Percentiles rank a stretch among this genome's conserved stretches.
phyloP scores from a whole-genome alignment of 2,113 vertebrate genomes.

The Centropristis striata region DNA sequence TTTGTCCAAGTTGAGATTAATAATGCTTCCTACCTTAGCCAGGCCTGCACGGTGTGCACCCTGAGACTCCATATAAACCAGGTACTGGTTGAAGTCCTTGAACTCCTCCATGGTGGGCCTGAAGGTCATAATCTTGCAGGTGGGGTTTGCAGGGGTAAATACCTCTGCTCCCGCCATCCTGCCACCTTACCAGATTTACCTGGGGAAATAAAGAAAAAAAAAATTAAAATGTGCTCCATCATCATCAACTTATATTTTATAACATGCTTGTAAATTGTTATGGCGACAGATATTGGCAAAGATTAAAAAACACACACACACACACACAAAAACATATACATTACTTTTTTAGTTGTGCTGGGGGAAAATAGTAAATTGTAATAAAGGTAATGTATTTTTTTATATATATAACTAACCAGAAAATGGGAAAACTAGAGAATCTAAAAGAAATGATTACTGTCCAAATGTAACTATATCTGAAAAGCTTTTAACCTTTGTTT shows the following conservation, averaged over 20 bases:
- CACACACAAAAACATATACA: too few species aligned
- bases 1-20: neutral
- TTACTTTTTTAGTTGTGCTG: neutral
- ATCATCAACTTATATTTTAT: neutral
- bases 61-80: conserved; percentile 95
- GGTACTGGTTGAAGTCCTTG: conserved; percentile 93
- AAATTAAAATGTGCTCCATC: neutral
- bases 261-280: neutral
- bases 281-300: neutral
- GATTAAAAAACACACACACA: neutral
- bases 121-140: conserved; percentile 99
- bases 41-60: conserved; percentile 96
- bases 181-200: conserved; percentile 66
- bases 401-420: neutral
- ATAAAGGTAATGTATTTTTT: neutral
- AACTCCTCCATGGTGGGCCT: conserved; percentile 95
- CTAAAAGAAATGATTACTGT: neutral
- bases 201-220: conserved; percentile 6
- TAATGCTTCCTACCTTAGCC: conserved; percentile 89
- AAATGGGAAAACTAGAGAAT: neutral
- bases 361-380: neutral
- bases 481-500: neutral
- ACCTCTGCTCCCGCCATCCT: conserved; percentile 89
- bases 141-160: conserved; percentile 89
- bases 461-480: too few species aligned